Conservation (phyloP, 2,113 vertebrate species). For the Morone saxatilis region DNA sequence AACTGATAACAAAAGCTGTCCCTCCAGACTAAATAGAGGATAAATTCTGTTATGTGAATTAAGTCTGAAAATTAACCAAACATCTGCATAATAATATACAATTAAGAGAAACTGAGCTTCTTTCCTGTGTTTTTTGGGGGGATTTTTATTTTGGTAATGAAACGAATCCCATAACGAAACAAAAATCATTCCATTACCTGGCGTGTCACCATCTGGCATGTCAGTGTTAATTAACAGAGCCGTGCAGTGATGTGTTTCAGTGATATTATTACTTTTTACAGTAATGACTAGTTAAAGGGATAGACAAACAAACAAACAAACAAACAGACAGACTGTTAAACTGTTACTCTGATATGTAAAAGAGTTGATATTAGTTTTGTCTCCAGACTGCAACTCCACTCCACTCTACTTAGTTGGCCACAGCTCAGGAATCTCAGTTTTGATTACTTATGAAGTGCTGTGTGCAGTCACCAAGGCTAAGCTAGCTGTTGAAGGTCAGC, state of each 20-base stretch:
- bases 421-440: too few species aligned
- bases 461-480: background rate
- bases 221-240: background rate
- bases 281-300: too few species aligned
- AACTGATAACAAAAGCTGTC: constrained; percentile 30
- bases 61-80: constrained; percentile 9
- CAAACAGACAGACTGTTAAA: too few species aligned
- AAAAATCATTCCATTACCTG: background rate
- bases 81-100: constrained; percentile 19
- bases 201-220: background rate
- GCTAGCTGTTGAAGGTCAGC: background rate
- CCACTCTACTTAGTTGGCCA: too few species aligned
- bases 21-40: constrained; percentile 22
- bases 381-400: too few species aligned
- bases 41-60: constrained; percentile 18
- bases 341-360: background rate
- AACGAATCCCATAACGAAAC: too few species aligned
- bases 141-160: background rate
- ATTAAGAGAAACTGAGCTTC: background rate
- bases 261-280: background rate
- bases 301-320: too few species aligned
- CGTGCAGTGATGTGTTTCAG: background rate
- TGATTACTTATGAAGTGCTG: background rate
- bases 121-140: background rate
- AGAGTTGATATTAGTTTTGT: too few species aligned